Base-by-base conservation (phyloP, 2,113 vertebrate genomes). In the Sorex araneus region DNA sequence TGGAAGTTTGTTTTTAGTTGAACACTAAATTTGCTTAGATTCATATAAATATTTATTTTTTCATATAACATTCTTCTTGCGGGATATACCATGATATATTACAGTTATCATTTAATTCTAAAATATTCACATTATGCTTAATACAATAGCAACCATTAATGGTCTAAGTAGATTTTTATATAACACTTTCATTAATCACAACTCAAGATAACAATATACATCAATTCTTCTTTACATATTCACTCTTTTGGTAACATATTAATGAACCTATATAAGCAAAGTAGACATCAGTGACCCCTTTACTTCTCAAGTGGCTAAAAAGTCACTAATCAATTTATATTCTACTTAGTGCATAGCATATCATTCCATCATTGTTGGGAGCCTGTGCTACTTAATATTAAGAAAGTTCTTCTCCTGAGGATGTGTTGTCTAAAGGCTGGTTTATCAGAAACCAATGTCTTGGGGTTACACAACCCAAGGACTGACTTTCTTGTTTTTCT, bases 281-380 rank as follows among this genome's bases (percentile, higher is more conserved):
- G 40, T 71, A 77, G n/a, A n/a, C n/a, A n/a, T n/a, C n/a, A n/a
- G n/a, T n/a, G 43, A 15, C 96, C 82, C 36, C 30, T 81, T 96
- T 92, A 25, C 30, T 66, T 47, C 88, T 93, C 34, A 85, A 93
- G 71, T 71, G 40, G 36, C 96, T 95, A 92, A 84, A 64, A 89
- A 96, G 92, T 15, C 78, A 97, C 96, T 97, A 91, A 96, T 97
- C 90, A 94, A 91, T 94, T 92, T 87, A 54, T 11, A 91, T 54
- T 94, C 97, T 93, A 95, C 76, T 95, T 94, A 95, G 95, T 83
- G n/a, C n/a, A n/a, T n/a, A n/a, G n/a, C n/a, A n/a, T n/a, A n/a
- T n/a, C n/a, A n/a, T n/a, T n/a, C n/a, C n/a, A n/a, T n/a, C n/a
- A n/a, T n/a, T 40, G 40, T 40, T 40, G 40, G 40, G 40, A 40